Conservation (phyloP, 2,888 invertebrate genomes). For the Trisateles emortualis region DNA sequence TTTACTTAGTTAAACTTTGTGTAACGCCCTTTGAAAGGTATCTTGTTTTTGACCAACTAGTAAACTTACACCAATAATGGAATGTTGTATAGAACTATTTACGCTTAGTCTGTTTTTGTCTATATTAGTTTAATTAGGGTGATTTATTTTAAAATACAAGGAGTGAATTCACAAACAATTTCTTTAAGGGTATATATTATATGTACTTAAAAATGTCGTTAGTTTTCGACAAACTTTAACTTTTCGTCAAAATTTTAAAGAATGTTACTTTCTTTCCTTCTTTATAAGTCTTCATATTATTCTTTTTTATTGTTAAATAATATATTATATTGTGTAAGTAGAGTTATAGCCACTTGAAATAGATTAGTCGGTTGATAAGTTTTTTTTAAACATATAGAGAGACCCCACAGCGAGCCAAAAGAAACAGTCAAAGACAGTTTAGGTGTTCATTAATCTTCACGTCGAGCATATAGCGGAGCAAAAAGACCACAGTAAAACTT, state of each 20-base stretch:
- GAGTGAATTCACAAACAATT: too few species aligned
- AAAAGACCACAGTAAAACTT: not conserved
- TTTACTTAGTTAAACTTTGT: slow-evolving; percentile 57
- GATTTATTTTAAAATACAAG: too few species aligned
- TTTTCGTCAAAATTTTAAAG: too few species aligned
- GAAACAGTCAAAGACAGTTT: slow-evolving; percentile 1
- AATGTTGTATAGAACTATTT: not conserved
- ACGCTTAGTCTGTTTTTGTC: not conserved
- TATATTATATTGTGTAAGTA: too few species aligned
- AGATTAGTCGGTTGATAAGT: not conserved
- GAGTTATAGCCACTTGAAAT: too few species aligned
- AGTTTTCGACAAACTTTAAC: too few species aligned
- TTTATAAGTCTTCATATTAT: too few species aligned
- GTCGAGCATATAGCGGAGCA: not conserved
- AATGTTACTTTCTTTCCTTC: too few species aligned
- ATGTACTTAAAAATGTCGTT: too few species aligned
- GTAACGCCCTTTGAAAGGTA: slow-evolving; percentile 42
- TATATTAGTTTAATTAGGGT: too few species aligned
- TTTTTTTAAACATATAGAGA: not conserved
- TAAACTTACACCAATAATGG: slow-evolving; percentile 17
- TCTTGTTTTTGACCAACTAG: slow-evolving; percentile 19
- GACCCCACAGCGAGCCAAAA: slow-evolving; percentile 1
- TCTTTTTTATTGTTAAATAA: too few species aligned
- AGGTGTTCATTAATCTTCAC: not conserved
- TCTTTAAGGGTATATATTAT: too few species aligned